Evolutionary conservation across 1,140 invertebrate genomes (phyloP), one percentile per base, ranked within the genome.

Genomic region (Wiebesia pumilae): DNA sequence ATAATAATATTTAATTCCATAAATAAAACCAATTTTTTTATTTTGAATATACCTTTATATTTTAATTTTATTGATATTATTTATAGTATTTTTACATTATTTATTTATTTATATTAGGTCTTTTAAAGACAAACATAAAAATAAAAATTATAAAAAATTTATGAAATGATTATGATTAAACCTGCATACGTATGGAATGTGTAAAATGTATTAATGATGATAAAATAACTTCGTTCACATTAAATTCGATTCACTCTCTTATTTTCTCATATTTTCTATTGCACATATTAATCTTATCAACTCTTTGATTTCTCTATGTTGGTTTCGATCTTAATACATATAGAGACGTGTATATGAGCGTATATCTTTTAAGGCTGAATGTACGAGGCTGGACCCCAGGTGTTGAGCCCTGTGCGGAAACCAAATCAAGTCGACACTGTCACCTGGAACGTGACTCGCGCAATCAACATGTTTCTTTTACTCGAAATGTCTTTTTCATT

Each of bases 401-500:
- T 94, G 93, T 94, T 94, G 93, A 94, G 93, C 93, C 93, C 93
- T 94, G 93, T 94, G 93, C 93, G 93, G 93, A 92, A 94, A 94
- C 93, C 93, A 93, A 94, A 94, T 94, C 93, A 94, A 94, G 90
- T 93, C 92, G 92, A 93, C 92, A 93, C 93, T 93, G 93, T 94
- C 93, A 94, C 93, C 93, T 94, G 92, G 93, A 91, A 94, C 93
- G 93, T 94, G 93, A 94, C 93, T 92, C 92, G 91, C 91, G 92
- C 89, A 88, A 89, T 88, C 78, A 73, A 30, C 73, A 83, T 78
- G 54, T 85, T 9, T 77, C 84, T 81, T 79, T 81, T 85, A 88
- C 73, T 85, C 51, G 51, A 47, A 33, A 33, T 30, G 47, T 47
- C 35, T 30, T 40, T 24, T 82, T 65, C 51, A n/a, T 77, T 38